phyloP scores from a whole-genome alignment of 2,888 invertebrate genomes.

The Drosophila anomalipes region DNA sequence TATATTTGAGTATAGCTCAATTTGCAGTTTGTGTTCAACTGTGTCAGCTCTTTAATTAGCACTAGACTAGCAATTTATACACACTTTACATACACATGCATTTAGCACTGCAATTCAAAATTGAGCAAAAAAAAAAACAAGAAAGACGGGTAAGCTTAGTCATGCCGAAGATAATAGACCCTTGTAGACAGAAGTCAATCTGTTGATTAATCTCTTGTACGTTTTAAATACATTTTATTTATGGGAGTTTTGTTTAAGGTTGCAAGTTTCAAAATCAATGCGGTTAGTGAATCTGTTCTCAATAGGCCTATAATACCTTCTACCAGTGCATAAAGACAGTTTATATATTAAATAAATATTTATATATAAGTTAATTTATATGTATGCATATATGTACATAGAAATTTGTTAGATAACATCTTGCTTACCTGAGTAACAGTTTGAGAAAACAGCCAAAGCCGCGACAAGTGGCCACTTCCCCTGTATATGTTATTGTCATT shows the following conservation, averaged over 20 bases:
- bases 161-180: background rate
- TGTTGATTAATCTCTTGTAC: background rate
- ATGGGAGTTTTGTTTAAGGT: background rate
- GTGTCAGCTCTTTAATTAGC: constrained; percentile 71
- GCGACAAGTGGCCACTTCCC: constrained; percentile 93
- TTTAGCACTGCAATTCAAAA: constrained; percentile 17
- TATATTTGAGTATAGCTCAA: constrained; percentile 17
- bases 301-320: background rate
- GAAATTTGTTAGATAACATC: background rate
- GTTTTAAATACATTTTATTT: background rate
- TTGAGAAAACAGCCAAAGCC: constrained; percentile 95
- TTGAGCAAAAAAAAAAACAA: background rate
- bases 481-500: constrained; percentile 95
- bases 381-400: background rate
- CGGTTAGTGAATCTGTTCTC: background rate
- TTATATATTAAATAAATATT: background rate
- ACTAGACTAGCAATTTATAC: constrained; percentile 38
- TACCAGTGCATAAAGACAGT: background rate
- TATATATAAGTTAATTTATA: background rate
- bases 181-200: background rate
- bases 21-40: constrained; percentile 27
- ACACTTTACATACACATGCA: constrained; percentile 9
- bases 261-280: background rate
- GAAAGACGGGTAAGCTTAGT: background rate
- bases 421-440: constrained; percentile 90